These are phyloP conservation scores for Lutjanus argentimaculatus DNA, from an alignment of 2,797 vertebrate species.

Conservation along the genomic window DNA sequence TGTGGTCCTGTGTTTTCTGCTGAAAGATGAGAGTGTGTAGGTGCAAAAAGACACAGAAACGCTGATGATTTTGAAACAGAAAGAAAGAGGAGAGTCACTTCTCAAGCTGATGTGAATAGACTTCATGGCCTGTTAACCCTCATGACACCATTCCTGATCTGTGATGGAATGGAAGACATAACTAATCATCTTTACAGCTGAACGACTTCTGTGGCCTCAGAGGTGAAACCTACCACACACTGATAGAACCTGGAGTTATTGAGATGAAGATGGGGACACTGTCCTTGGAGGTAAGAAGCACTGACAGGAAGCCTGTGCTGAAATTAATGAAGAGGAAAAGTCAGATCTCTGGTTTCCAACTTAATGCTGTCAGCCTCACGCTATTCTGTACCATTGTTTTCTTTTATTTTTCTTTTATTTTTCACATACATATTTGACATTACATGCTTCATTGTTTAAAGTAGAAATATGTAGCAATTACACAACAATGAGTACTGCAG, in stretches of 20 bases:
- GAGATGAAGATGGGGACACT: not conserved
- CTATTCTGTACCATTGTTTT: no score
- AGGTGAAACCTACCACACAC: constrained; percentile 2
- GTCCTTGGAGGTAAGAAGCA: constrained; percentile 5
- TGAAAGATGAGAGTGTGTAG: not conserved
- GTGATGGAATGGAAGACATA: constrained; percentile 18
- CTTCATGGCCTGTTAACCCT: not conserved
- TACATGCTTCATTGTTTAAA: no score
- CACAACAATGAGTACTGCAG: no score
- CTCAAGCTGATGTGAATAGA: constrained; percentile 1
- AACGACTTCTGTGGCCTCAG: constrained; percentile 28
- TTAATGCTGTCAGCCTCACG: not conserved
- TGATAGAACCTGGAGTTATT: not conserved
- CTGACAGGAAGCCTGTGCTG: not conserved
- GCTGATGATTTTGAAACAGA: not conserved
- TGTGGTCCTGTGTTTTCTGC: not conserved
- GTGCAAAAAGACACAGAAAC: not conserved
- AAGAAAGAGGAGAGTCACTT: not conserved
- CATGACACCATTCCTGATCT: constrained; percentile 21
- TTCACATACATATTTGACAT: no score
- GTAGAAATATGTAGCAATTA: no score
- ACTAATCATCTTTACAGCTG: constrained; percentile 11
- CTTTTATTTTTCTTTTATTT: no score
- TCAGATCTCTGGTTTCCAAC: not conserved
- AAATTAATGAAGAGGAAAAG: constrained; percentile 19